Conservation (phyloP, 2,113 vertebrate species). For the Vanacampus margaritifer region DNA sequence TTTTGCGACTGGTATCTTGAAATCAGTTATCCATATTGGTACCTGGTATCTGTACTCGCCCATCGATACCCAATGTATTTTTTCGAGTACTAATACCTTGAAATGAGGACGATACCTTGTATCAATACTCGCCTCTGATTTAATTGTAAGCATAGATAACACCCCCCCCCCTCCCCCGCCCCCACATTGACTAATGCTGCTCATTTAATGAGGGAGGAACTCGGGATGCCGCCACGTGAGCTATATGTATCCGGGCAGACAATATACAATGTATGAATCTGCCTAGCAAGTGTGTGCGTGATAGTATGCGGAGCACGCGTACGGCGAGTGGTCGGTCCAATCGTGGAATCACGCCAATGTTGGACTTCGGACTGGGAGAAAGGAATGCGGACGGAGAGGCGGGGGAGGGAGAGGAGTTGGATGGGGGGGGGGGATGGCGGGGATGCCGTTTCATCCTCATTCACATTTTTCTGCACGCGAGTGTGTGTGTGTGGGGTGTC, state of each 20-base stretch:
- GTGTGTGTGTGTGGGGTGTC: conserved; percentile 33
- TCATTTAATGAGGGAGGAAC: conserved; percentile 41
- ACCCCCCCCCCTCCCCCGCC: too few relatives aligned
- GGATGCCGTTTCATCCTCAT: conserved; percentile 50
- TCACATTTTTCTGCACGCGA: conserved; percentile 60
- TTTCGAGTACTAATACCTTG: too few relatives aligned
- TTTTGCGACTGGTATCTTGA: too few relatives aligned
- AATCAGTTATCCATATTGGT: too few relatives aligned
- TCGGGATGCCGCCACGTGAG: conserved; percentile 20
- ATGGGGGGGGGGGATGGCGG: conserved; percentile 9
- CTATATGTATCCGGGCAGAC: conserved; percentile 9
- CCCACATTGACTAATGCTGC: conserved; percentile 28
- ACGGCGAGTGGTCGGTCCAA: conserved; percentile 41
- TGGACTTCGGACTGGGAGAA: conserved; percentile 6
- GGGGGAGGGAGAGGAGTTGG: neutral
- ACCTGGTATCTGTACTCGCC: too few relatives aligned
- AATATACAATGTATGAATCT: neutral
- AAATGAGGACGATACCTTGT: too few relatives aligned
- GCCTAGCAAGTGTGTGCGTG: conserved; percentile 3
- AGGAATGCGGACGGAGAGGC: neutral
- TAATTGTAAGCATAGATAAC: too few relatives aligned
- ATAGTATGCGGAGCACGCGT: conserved; percentile 30
- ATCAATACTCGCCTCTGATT: too few relatives aligned
- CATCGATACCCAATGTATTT: too few relatives aligned
- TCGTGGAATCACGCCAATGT: conserved; percentile 31